Evolutionary conservation across 2,888 invertebrate genomes (phyloP), one percentile per base, ranked within the genome.

Genomic region (Dichetophora obliterata): DNA sequence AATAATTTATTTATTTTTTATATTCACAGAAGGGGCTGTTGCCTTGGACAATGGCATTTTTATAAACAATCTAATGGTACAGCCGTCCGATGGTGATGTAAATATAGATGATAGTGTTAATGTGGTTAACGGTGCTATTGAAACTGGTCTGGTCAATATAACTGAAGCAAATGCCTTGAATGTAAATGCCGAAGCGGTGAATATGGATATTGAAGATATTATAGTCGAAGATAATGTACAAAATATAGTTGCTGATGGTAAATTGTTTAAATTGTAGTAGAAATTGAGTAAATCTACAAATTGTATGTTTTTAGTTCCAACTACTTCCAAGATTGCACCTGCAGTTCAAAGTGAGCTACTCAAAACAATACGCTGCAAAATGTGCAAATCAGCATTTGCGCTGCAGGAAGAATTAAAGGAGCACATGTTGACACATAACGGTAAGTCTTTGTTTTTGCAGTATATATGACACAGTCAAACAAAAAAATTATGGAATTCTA

Each of bases 161-260:
- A n/a, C 73, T 1, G 50, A 63, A 5, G 27, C 22, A 1, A 34
- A 22, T 50, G 48, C 48, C 8, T 22, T 73, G 27, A 22, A 63
- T 63, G 6, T 72, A 8, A 19, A n/a, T 61, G 48, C n/a, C 48
- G 72, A 77, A 54, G 57, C 77, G 9, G 75, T 57, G 0, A 77
- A 19, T 65, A 85, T 86, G 83, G 83, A 86, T 37, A 79, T 86
- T 11, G 87, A 87, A 75, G 82, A 85, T 57, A 80, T 85, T 6
- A 84, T 84, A 50, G 81, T 84, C 5, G 85, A 84, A 11, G 83
- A 86, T 9, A 76, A 61, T 74, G 37, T 75, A 14, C 63, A 59
- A 31, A 73, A 24, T 63, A 75, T n/a, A 27, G 3, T 57, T 37
- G 16, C 63, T 5, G 72, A 73, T 50, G 76, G 80, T 77, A 80